Percentiles rank a stretch among this genome's conserved stretches.
phyloP scores from a whole-genome alignment of 2,797 vertebrate genomes.

The Lagocephalus sceleratus region DNA sequence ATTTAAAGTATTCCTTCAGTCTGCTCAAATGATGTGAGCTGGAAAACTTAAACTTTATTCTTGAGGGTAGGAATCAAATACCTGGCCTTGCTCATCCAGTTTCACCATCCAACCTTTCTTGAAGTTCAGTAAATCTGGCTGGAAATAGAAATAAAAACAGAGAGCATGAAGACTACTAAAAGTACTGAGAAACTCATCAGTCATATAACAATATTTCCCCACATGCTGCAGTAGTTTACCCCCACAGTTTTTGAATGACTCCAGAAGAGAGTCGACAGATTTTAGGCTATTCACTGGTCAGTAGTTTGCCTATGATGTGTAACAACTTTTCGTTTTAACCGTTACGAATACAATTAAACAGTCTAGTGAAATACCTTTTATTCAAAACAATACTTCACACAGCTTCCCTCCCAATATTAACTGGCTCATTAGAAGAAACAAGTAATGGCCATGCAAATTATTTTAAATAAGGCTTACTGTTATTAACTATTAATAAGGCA shows the following conservation, averaged over 20 bases:
- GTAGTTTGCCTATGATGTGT: too few species aligned
- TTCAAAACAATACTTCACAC: too few species aligned
- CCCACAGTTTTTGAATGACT: slow-evolving; percentile 9
- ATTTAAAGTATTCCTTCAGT: not conserved
- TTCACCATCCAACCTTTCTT: slow-evolving; percentile 88
- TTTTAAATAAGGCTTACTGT: too few species aligned
- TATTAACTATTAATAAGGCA: too few species aligned
- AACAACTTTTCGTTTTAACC: too few species aligned
- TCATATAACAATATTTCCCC: not conserved
- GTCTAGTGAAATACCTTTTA: too few species aligned
- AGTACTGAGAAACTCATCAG: slow-evolving; percentile 11
- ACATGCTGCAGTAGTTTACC: not conserved
- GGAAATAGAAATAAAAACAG: slow-evolving; percentile 15
- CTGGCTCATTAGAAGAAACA: not conserved
- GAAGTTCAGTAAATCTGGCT: slow-evolving; percentile 84
- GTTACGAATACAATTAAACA: too few species aligned
- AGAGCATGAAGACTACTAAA: slow-evolving; percentile 1
- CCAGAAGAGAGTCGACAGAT: slow-evolving; percentile 3
- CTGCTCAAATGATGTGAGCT: not conserved
- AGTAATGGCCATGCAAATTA: too few species aligned
- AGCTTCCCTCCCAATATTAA: not conserved
- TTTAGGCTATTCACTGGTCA: too few species aligned
- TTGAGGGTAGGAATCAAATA: slow-evolving; percentile 18
- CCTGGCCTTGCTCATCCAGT: slow-evolving; percentile 79
- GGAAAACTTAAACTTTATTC: not conserved